phyloP scores from a whole-genome alignment of 2,113 vertebrate genomes.

The Syngnathus typhle region DNA sequence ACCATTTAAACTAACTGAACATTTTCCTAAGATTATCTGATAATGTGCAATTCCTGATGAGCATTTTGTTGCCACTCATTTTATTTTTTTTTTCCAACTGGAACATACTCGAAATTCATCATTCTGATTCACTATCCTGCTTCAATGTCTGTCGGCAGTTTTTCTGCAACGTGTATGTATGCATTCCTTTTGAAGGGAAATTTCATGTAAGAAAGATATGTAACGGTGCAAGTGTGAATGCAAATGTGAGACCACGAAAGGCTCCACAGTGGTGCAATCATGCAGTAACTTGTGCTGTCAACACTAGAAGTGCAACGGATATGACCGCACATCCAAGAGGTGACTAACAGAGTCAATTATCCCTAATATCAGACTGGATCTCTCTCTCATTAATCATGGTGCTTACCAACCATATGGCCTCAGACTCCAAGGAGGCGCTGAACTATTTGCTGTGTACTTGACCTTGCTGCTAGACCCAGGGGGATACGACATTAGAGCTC shows the following conservation, averaged over 20 bases:
- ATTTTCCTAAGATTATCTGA: no score
- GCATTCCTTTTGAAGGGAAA: background rate
- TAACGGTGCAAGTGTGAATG: background rate
- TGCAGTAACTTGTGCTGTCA: conserved; percentile 29
- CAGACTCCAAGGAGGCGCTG: conserved; percentile 42
- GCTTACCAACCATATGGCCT: conserved; percentile 41
- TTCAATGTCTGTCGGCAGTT: no score
- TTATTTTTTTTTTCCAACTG: no score
- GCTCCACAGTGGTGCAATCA: background rate
- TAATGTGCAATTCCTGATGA: no score
- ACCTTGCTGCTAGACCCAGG: conserved; percentile 35
- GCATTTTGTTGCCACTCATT: no score
- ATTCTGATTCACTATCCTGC: no score
- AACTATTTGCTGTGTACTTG: conserved; percentile 45
- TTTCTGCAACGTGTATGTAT: background rate
- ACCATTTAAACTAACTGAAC: no score
- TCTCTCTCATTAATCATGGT: conserved; percentile 51
- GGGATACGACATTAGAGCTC: conserved; percentile 16
- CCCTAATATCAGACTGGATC: conserved; percentile 41
- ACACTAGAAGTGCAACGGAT: conserved; percentile 22
- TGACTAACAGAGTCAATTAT: conserved; percentile 48
- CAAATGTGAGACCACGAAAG: background rate
- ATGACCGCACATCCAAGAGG: conserved; percentile 14
- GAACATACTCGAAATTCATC: no score
- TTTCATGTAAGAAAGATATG: no score